Conservation (phyloP, 2,888 invertebrate species). For the Mesorhabditis spiculigera region DNA sequence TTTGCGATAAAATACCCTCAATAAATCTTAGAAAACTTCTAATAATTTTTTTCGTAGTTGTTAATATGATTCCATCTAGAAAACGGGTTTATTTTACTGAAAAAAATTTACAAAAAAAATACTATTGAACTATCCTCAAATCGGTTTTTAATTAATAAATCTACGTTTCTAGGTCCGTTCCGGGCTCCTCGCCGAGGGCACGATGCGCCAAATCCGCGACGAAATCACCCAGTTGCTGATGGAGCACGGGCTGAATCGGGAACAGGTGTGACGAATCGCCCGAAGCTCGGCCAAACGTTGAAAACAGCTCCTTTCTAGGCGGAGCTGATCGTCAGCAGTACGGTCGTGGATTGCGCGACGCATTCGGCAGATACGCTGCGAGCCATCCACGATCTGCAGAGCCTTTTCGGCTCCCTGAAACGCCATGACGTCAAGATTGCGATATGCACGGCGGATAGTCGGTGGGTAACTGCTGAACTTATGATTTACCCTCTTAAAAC, state of each 20-base stretch:
- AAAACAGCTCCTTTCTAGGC: slow-evolving; percentile 17
- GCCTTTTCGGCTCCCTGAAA: slow-evolving; percentile 59
- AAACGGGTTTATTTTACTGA: no score
- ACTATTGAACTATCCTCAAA: no score
- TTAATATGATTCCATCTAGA: no score
- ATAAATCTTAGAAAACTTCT: no score
- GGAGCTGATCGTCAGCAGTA: slow-evolving; percentile 47
- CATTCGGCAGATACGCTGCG: slow-evolving; percentile 51
- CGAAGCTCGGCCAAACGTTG: no score
- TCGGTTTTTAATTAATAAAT: no score
- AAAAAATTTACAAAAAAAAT: no score
- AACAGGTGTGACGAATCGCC: slow-evolving; percentile 31
- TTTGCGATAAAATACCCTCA: no score
- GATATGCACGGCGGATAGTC: slow-evolving; percentile 61
- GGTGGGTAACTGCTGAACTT: slow-evolving; percentile 19
- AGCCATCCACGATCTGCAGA: slow-evolving; percentile 59
- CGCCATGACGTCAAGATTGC: slow-evolving; percentile 61
- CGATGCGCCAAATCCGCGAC: slow-evolving; percentile 57
- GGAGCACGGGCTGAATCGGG: slow-evolving; percentile 53
- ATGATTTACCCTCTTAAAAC: not conserved
- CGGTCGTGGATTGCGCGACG: slow-evolving; percentile 57
- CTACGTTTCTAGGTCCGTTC: no score
- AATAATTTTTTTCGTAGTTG: no score
- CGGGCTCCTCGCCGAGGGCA: slow-evolving; percentile 61
- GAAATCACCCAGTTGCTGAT: slow-evolving; percentile 57